Conservation (phyloP, 1,140 invertebrate species). For the Pantala flavescens region DNA sequence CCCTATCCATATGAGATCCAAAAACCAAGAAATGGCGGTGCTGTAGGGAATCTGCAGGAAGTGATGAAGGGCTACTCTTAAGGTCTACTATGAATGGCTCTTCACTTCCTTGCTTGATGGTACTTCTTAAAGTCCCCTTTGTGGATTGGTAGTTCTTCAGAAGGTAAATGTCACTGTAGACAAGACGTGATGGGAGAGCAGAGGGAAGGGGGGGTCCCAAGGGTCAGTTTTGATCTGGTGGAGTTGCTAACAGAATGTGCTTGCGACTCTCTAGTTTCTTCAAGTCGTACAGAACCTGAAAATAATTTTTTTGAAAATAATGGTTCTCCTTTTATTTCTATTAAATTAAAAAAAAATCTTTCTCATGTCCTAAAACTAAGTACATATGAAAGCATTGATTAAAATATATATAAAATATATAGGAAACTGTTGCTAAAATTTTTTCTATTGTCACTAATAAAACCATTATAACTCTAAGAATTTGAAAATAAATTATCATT, state of each 20-base stretch:
- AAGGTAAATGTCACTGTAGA: not conserved
- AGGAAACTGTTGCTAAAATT: not conserved
- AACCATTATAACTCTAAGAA: not conserved
- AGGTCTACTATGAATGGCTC: not conserved
- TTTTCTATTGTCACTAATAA: not conserved
- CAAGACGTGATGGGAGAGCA: not conserved
- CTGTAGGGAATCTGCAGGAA: not conserved
- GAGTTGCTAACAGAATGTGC: not conserved
- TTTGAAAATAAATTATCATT: not conserved
- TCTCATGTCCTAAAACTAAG: not conserved
- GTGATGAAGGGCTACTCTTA: not conserved
- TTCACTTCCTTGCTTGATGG: not conserved
- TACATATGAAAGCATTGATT: not conserved
- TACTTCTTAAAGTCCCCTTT: not conserved
- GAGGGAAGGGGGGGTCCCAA: not conserved
- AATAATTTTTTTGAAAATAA: not conserved
- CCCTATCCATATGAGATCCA: not conserved
- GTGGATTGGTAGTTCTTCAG: not conserved
- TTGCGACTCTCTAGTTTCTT: not conserved
- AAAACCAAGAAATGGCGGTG: not conserved
- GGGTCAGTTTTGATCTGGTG: not conserved
- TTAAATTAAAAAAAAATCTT: not conserved
- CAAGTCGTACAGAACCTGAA: slow-evolving; percentile 19
- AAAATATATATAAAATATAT: not conserved
- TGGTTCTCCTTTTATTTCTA: not conserved